Percentiles rank a stretch among this genome's conserved stretches.
Conservation (phyloP, 2,888 invertebrate genomes). For the Linnaemya tessellans region DNA sequence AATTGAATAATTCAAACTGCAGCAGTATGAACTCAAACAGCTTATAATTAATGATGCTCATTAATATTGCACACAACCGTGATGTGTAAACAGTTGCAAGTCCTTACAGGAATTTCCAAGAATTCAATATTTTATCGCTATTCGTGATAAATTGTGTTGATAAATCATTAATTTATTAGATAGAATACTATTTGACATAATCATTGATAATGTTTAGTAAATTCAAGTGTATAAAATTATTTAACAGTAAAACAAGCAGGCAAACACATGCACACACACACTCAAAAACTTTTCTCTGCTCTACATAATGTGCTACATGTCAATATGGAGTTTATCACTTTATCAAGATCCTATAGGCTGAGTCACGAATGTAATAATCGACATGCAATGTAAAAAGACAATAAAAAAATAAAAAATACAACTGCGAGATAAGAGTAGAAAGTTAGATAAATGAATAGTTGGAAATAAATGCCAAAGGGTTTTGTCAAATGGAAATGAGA, state of each 20-base stretch:
- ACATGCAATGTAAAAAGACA: constrained; percentile 4
- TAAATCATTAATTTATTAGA: constrained; percentile 55
- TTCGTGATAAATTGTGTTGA: constrained; percentile 55
- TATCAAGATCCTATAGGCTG: constrained; percentile 53
- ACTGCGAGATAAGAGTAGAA: constrained; percentile 17
- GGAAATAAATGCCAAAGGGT: constrained; percentile 48
- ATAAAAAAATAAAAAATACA: background rate
- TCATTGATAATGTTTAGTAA: constrained; percentile 53
- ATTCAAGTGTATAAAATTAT: constrained; percentile 28
- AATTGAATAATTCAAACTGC: background rate
- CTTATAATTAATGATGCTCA: constrained; percentile 39
- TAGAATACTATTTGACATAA: constrained; percentile 46
- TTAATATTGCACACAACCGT: background rate
- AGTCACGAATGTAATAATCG: constrained; percentile 60
- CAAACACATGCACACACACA: background rate
- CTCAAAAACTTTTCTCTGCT: background rate
- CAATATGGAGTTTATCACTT: constrained; percentile 54
- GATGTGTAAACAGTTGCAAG: background rate
- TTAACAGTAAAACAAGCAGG: background rate
- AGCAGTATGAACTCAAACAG: background rate
- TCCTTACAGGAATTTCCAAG: constrained; percentile 7
- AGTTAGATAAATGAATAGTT: constrained; percentile 25
- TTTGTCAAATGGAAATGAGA: constrained; percentile 52
- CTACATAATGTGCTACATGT: constrained; percentile 39
- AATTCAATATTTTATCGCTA: constrained; percentile 47